Evolutionary conservation across 1,140 invertebrate species (phyloP).

Genomic region (Leptinotarsa defecta): DNA sequence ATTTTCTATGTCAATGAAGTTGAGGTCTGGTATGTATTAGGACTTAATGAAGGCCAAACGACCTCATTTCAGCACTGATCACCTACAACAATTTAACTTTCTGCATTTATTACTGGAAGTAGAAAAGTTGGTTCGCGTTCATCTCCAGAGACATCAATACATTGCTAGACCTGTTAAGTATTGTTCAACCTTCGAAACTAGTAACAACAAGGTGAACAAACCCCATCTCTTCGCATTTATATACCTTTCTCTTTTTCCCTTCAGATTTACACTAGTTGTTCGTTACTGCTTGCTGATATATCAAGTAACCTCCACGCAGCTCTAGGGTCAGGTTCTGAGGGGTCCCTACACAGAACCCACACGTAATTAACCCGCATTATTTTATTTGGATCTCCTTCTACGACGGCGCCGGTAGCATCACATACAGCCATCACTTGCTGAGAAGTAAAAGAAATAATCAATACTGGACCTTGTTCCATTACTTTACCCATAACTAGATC

Average conservation of each 20-base stretch:
- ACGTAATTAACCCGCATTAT: slow-evolving; percentile 93
- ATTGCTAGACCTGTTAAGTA: too few relatives aligned
- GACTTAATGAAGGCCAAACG: too few relatives aligned
- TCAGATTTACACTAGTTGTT: slow-evolving; percentile 80
- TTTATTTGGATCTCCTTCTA: slow-evolving; percentile 97
- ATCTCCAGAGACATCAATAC: too few relatives aligned
- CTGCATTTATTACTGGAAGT: too few relatives aligned
- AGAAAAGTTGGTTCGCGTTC: too few relatives aligned
- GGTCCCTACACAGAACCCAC: slow-evolving; percentile 97
- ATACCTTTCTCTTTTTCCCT: background rate
- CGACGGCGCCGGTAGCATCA: slow-evolving; percentile 81
- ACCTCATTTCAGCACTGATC: background rate
- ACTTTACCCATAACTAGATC: slow-evolving; percentile 97
- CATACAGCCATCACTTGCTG: slow-evolving; percentile 95
- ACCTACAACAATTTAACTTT: too few relatives aligned
- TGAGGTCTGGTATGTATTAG: too few relatives aligned
- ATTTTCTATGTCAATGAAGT: too few relatives aligned
- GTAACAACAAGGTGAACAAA: slow-evolving; percentile 27
- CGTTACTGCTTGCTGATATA: slow-evolving; percentile 82
- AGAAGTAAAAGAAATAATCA: slow-evolving; percentile 93
- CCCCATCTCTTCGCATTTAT: slow-evolving; percentile 6
- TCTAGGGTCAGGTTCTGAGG: slow-evolving; percentile 89
- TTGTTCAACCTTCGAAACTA: slow-evolving; percentile 25
- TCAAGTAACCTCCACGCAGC: slow-evolving; percentile 97
- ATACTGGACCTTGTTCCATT: slow-evolving; percentile 98